Percentiles rank a stretch among this genome's conserved stretches.
Evolutionary conservation across 1,140 invertebrate species (phyloP).

Genomic region (Cotesia glomerata): DNA sequence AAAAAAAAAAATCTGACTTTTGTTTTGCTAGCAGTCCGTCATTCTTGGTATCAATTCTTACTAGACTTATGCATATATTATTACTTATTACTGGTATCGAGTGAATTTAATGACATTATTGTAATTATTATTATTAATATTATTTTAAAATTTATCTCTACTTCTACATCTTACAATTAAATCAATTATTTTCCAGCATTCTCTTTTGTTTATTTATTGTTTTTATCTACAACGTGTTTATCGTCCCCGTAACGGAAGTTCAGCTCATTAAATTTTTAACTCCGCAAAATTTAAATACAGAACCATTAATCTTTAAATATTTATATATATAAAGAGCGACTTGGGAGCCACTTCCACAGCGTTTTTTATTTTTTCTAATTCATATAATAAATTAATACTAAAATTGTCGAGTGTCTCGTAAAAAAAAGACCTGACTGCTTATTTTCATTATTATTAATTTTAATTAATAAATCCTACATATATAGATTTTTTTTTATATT

Average conservation of each 20-base stretch:
- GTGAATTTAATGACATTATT: not conserved
- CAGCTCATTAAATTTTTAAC: not conserved
- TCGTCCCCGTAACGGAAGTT: not conserved
- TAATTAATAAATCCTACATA: too few relatives aligned
- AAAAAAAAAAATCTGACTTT: too few relatives aligned
- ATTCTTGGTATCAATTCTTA: too few relatives aligned
- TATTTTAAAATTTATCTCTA: not conserved
- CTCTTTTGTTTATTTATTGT: not conserved
- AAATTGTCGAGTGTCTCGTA: not conserved
- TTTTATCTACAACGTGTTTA: slow-evolving; percentile 1
- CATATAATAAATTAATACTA: not conserved
- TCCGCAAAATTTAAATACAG: not conserved
- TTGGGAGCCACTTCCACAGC: not conserved
- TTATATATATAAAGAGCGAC: not conserved
- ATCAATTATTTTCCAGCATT: too few relatives aligned
- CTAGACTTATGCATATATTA: too few relatives aligned
- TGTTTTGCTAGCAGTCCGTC: too few relatives aligned
- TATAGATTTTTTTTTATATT: not conserved
- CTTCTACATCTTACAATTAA: not conserved
- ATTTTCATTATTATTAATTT: too few relatives aligned
- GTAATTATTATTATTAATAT: too few relatives aligned
- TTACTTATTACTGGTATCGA: not conserved
- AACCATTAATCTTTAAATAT: not conserved
- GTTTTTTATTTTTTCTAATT: not conserved
- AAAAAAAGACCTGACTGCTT: slow-evolving; percentile 21